phyloP scores from a whole-genome alignment of 2,888 invertebrate species.

The Drosophila anomalata region DNA sequence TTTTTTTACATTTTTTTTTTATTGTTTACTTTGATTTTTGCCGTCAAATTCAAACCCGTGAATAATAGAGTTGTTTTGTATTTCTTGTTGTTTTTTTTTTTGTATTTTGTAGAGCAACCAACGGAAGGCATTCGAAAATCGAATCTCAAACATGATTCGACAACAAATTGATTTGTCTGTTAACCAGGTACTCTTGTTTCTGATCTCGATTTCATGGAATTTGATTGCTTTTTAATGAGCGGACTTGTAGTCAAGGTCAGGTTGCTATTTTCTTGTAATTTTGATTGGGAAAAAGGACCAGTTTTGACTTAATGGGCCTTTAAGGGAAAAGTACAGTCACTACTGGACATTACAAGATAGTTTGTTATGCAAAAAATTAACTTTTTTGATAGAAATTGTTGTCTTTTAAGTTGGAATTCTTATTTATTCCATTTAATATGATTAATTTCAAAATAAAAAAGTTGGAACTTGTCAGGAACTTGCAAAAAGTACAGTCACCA shows the following conservation, averaged over 20 bases:
- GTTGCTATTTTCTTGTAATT: background rate
- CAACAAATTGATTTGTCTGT: conserved; percentile 17
- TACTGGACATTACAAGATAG: background rate
- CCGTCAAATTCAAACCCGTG: conserved; percentile 51
- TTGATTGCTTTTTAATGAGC: background rate
- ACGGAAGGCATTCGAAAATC: conserved; percentile 27
- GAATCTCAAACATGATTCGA: conserved; percentile 27
- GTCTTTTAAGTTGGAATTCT: too few species aligned
- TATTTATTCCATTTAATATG: too few species aligned
- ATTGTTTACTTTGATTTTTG: conserved; percentile 59
- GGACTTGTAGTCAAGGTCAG: conserved; percentile 9
- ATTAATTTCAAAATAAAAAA: too few species aligned
- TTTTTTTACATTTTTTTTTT: conserved; percentile 29
- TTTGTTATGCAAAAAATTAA: background rate
- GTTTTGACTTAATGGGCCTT: background rate
- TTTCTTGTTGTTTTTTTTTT: background rate
- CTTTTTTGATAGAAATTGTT: too few species aligned
- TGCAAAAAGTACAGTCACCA: too few species aligned
- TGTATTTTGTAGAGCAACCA: background rate
- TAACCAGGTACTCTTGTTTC: background rate
- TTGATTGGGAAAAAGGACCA: background rate
- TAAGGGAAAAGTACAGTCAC: background rate
- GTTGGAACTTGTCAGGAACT: too few species aligned
- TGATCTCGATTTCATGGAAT: conserved; percentile 25
- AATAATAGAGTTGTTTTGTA: conserved; percentile 55